These are phyloP conservation scores for Accipiter cooperii DNA, from an alignment of 2,113 vertebrate genomes.

Conservation along the genomic window DNA sequence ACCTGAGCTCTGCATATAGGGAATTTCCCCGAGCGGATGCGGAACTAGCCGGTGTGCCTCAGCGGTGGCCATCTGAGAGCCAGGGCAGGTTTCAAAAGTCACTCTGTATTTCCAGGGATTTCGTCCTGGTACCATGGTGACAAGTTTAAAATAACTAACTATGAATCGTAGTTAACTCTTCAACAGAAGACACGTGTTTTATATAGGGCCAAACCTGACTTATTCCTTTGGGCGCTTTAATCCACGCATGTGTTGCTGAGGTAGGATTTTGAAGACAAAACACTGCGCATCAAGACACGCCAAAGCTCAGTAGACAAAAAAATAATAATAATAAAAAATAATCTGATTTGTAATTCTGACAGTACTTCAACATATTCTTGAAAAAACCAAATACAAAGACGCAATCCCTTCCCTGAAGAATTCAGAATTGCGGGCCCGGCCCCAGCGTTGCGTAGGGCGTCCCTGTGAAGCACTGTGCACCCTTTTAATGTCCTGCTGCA, in stretches of 20 bases:
- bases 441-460: accelerated
- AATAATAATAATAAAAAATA: too few relatives aligned
- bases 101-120: neutral
- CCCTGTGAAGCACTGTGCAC: neutral
- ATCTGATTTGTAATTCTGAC: neutral
- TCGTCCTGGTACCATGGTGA: neutral
- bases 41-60: neutral
- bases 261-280: neutral
- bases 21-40: neutral
- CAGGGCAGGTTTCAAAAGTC: neutral
- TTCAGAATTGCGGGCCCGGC: neutral
- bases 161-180: neutral
- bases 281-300: neutral
- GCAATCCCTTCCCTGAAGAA: neutral
- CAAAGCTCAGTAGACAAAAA: neutral
- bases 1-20: neutral
- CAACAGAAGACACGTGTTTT: neutral
- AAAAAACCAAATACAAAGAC: neutral
- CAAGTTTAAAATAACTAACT: neutral
- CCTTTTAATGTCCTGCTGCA: neutral
- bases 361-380: neutral
- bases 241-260: neutral
- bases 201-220: neutral
- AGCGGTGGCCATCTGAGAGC: accelerated
- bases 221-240: neutral